Conservation (phyloP, 2,797 vertebrate genomes). For the Hylomyscus alleni region DNA sequence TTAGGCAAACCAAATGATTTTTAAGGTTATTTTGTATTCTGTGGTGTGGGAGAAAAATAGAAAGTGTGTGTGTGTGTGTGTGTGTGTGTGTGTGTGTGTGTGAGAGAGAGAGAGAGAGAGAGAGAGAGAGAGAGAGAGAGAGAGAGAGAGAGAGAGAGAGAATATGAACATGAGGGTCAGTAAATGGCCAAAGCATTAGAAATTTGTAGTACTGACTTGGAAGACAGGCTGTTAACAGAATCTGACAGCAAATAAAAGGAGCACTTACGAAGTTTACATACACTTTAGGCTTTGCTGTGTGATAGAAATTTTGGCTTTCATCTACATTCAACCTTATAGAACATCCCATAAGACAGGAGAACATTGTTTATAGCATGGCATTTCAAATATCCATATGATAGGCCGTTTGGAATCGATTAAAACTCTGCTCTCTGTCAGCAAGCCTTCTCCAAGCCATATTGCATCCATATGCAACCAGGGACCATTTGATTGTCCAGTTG, state of each 20-base stretch:
- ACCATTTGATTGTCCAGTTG: constrained; percentile 56
- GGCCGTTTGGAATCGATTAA: constrained; percentile 81
- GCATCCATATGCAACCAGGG: constrained; percentile 66
- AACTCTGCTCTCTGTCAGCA: constrained; percentile 68
- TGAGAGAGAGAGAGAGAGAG: not conserved
- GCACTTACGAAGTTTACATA: constrained; percentile 41
- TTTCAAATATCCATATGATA: constrained; percentile 76
- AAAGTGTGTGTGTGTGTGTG: not conserved
- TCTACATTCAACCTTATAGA: constrained; percentile 70
- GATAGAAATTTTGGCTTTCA: constrained; percentile 75
- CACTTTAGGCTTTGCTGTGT: constrained; percentile 41
- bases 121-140: not conserved
- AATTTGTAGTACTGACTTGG: not conserved
- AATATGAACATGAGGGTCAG: not conserved
- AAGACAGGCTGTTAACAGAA: constrained; percentile 55
- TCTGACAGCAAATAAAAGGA: constrained; percentile 14
- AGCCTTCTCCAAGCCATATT: constrained; percentile 36
- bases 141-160: not conserved
- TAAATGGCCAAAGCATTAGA: constrained; percentile 11
- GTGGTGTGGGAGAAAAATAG: not conserved
- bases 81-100: too few species aligned
- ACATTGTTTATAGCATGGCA: constrained; percentile 67
- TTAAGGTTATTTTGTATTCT: not conserved
- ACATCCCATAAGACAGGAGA: constrained; percentile 67
- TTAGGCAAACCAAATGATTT: not conserved